Evolutionary conservation across 2,113 vertebrate genomes (phyloP).

Genomic region (Bothrops jararaca): DNA sequence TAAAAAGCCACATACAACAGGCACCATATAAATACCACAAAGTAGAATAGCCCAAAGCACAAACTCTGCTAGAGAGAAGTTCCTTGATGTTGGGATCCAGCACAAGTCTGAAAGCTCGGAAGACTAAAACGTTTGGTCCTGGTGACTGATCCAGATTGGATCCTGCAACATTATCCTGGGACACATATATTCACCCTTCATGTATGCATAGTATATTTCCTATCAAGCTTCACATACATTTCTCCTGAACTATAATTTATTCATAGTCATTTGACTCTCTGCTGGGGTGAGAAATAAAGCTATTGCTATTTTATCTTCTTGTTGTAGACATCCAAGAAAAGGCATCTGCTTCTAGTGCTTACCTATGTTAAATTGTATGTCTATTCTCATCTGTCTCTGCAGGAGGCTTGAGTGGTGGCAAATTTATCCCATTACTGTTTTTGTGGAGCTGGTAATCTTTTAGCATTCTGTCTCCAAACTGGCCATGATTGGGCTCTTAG

Average conservation of each 20-base stretch:
- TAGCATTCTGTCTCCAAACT: background rate
- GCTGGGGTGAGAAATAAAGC: background rate
- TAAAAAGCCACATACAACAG: too few relatives aligned
- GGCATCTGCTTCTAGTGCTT: background rate
- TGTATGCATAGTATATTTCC: background rate
- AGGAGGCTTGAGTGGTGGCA: background rate
- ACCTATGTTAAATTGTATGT: background rate
- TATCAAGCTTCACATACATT: background rate
- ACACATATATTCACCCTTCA: too few relatives aligned
- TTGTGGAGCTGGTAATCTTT: background rate
- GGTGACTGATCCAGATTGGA: too few relatives aligned
- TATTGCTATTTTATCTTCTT: background rate
- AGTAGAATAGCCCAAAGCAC: too few relatives aligned
- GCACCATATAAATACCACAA: too few relatives aligned
- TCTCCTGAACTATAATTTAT: background rate
- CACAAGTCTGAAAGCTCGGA: too few relatives aligned
- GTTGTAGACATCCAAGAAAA: background rate
- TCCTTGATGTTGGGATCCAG: too few relatives aligned
- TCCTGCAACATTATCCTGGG: too few relatives aligned
- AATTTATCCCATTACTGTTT: background rate
- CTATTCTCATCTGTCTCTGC: background rate
- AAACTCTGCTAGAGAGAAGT: too few relatives aligned
- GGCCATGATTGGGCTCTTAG: background rate
- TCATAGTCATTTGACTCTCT: background rate
- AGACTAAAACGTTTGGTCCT: too few relatives aligned